A percentile compares a stretch with the other conserved stretches of the same genome.
Conservation (phyloP, 2,113 vertebrate genomes). For the Dicaeum eximium region DNA sequence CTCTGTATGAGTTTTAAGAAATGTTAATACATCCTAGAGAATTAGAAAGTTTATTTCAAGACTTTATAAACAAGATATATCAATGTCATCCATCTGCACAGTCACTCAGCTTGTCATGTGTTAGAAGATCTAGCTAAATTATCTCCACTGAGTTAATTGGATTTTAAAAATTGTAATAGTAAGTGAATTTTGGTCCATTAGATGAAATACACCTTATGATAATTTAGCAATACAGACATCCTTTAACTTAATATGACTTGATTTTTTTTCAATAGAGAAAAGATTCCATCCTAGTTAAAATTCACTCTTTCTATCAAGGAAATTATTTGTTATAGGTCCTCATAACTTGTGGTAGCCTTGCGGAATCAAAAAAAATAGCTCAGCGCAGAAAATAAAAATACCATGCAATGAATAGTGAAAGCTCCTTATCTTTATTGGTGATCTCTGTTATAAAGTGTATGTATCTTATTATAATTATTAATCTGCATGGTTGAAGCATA, state of each 20-base stretch:
- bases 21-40: neutral
- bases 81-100: neutral
- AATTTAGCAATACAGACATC: neutral
- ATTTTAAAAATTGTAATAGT: neutral
- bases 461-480: neutral
- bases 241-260: neutral
- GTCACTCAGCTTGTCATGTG: neutral
- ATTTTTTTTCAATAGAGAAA: neutral
- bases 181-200: neutral
- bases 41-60: neutral
- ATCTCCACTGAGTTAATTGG: neutral
- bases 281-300: neutral
- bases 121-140: neutral
- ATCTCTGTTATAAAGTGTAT: neutral
- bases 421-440: neutral
- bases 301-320: neutral
- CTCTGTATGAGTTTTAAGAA: neutral
- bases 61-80: neutral
- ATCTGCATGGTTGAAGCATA: neutral
- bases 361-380: neutral
- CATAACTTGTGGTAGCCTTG: neutral
- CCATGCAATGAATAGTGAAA: neutral
- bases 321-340: neutral
- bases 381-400: neutral
- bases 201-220: neutral